Base-by-base conservation (phyloP, 2,113 vertebrate genomes). In the Gasterosteus aculeatus region DNA sequence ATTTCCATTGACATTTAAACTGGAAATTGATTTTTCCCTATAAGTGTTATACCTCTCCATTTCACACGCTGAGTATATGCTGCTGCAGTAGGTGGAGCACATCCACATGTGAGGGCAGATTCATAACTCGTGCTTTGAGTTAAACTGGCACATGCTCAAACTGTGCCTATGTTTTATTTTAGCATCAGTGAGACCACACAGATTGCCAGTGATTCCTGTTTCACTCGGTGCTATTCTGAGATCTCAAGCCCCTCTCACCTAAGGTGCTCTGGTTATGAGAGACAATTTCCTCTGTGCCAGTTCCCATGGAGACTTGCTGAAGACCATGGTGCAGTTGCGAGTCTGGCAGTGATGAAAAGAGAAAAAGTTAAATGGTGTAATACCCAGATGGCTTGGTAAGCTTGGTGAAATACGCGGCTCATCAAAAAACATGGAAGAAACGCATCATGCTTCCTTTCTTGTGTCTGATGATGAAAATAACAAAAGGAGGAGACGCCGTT, bases 301-400 rank as follows among this genome's bases (percentile, higher is more conserved):
- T 90, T 91, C 87, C 88, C 87, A 90, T 89, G 88, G 90, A 89
- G 87, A 90, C 81, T 76, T 83, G 49, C 67, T 42, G 60, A 71
- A 73, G 83, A 78, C 74, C 47, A 62, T 7, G 39, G 69, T 63
- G 75, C 81, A 83, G 80, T 75, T 87, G 75, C 1, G 19, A 67
- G 38, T 76, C 75, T 67, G 15, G 16, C 47, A 51, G 44, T n/a
- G 49, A 67, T 57, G 19, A 72, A 44, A 69, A 46, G 39, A 74
- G 57, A 72, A 26, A 57, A 72, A 77, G 64, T 84, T 72, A 31
- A 80, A 78, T 16, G 68, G 66, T 19, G 57, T 57, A 54, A 54
- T 44, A 58, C 69, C 73, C 18, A 3, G 57, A 42, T 62, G 80
- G 51, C 58, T 77, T 63, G 68, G 29, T 60, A 47, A 71, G 69